Evolutionary conservation across 2,113 vertebrate species (phyloP), one percentile per base, ranked within the genome.

Genomic region (Brachyhypopomus occidentalis): DNA sequence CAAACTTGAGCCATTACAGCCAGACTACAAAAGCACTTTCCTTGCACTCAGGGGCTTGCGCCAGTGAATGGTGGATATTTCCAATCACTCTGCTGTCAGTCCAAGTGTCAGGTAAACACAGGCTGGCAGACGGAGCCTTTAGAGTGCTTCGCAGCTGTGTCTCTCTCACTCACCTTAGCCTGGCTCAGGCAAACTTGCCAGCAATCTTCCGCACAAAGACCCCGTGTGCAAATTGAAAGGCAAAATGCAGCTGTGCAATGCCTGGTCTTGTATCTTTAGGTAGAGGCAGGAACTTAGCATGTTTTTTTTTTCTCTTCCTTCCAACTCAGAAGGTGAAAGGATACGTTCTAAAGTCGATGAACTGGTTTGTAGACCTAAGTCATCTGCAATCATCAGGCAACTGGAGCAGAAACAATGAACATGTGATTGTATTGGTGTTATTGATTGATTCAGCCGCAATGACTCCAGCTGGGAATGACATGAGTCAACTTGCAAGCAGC

Each of bases 1-100:
- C 92, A 93, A 93, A 94, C 92, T 94, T 93, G 92, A 92, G 88
- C 93, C 93, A 94, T 94, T 94, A 94, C 92, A 93, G 92, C 90
- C 92, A 91, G 93, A 94, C 92, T 94, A 94, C 94, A 94, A 94
- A 94, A 94, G 94, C 94, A 94, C 94, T 94, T 94, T 94, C 90
- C 83, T 75, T 91, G 93, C 92, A 93, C 94, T 94, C 92, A 94
- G 92, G 90, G 92, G 90, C 92, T 92, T 91, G 89, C 87, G 70
- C 88, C 88, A 90, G 90, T 93, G 92, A 94, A 93, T 94, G 91
- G 92, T 92, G 93, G 93, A 94, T 94, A 94, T 94, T 94, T 94
- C 93, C 92, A 94, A 94, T 94, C 94, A 94, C 93, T 94, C 90
- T 89, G 89, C 94, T 94, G 93, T 94, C 94, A 94, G 90, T 94